A percentile compares a stretch with the other conserved stretches of the same genome.
Conservation (phyloP, 2,113 vertebrate genomes). For the Struthidea cinerea region DNA sequence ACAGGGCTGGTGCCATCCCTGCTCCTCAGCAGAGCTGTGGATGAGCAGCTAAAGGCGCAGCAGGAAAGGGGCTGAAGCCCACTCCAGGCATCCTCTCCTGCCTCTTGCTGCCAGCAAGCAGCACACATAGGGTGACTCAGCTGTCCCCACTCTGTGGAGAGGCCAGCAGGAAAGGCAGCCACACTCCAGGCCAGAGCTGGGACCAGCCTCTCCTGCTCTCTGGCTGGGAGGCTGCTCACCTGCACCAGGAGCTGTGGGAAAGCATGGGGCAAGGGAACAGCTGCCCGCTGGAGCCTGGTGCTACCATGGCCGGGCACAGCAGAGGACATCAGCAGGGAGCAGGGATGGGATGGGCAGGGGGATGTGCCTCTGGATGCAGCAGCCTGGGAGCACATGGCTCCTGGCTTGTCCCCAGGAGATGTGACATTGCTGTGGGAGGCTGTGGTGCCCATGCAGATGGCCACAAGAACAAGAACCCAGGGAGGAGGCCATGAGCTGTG, state of each 20-base stretch:
- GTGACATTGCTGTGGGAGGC: not conserved
- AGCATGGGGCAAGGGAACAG: not conserved
- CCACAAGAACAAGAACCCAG: not conserved
- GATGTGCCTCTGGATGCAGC: not conserved
- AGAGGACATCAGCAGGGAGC: not conserved
- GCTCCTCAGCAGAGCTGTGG: not conserved
- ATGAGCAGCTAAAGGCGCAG: not conserved
- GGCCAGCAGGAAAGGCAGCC: not conserved
- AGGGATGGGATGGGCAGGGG: not conserved
- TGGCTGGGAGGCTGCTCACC: not conserved
- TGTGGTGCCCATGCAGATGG: not conserved
- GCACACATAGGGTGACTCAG: not conserved
- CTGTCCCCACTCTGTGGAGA: not conserved
- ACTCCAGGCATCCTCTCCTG: not conserved
- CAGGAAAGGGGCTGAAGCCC: not conserved
- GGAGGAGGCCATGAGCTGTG: not conserved
- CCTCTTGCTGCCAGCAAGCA: not conserved
- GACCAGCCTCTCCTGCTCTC: not conserved
- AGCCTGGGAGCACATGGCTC: not conserved
- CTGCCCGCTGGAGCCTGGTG: not conserved
- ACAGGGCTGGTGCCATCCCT: not conserved
- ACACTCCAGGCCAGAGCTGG: not conserved
- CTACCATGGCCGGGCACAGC: rapidly evolving
- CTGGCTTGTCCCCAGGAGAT: not conserved
- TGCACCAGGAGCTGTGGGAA: not conserved